Evolutionary conservation across 2,888 invertebrate species (phyloP).

Genomic region (Anarsia innoxiella): DNA sequence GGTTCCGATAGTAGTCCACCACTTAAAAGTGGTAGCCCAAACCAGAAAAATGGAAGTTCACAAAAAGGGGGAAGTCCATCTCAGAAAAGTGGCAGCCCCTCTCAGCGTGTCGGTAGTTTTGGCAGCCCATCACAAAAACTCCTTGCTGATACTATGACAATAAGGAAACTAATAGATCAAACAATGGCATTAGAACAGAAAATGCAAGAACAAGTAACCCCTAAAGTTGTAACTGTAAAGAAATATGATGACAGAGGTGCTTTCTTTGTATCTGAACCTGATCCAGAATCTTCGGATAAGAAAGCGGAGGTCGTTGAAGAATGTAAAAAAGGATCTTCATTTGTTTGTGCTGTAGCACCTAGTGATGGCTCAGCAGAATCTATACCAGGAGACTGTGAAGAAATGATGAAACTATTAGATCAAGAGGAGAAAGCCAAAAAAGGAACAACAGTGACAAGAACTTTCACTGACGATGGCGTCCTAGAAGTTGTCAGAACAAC

Average conservation of each 20-base stretch:
- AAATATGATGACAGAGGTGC: constrained; percentile 67
- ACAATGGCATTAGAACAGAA: constrained; percentile 65
- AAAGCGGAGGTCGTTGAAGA: constrained; percentile 49
- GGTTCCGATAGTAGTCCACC: constrained; percentile 78
- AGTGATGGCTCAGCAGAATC: constrained; percentile 69
- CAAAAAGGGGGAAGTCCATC: constrained; percentile 65
- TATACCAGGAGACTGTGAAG: constrained; percentile 76
- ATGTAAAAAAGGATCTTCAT: constrained; percentile 56
- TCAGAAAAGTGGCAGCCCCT: constrained; percentile 67
- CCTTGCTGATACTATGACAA: constrained; percentile 63
- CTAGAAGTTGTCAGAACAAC: constrained; percentile 64
- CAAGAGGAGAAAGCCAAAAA: constrained; percentile 64
- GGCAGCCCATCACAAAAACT: constrained; percentile 65
- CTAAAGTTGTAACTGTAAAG: constrained; percentile 64
- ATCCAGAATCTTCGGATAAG: constrained; percentile 33
- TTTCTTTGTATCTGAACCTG: constrained; percentile 61
- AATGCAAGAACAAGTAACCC: constrained; percentile 47
- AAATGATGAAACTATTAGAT: constrained; percentile 74
- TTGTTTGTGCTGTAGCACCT: constrained; percentile 63
- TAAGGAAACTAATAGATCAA: constrained; percentile 66
- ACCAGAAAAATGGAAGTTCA: constrained; percentile 45
- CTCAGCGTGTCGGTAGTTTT: constrained; percentile 59
- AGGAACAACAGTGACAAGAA: constrained; percentile 34
- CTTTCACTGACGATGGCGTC: constrained; percentile 46
- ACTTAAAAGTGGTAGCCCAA: constrained; percentile 57